Evolutionary conservation across 2,888 invertebrate species (phyloP).

Genomic region (Hipparchia semele): DNA sequence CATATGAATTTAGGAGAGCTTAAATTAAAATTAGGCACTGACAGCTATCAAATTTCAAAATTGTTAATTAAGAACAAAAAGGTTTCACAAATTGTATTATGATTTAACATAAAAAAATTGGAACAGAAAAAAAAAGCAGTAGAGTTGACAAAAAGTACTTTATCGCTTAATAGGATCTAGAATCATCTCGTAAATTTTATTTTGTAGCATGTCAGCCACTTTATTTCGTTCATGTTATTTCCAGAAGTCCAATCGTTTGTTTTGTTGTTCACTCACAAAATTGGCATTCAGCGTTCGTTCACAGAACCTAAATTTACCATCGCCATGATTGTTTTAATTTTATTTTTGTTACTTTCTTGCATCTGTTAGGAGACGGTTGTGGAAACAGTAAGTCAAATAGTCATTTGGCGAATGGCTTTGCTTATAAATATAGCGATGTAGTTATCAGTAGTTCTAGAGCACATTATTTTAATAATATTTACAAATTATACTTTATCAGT

Average conservation of each 20-base stretch:
- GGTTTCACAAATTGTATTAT: background rate
- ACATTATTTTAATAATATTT: slow-evolving; percentile 45
- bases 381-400: slow-evolving; percentile 82
- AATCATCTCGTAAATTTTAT: slow-evolving; percentile 38
- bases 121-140: slow-evolving; percentile 11
- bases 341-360: slow-evolving; percentile 80
- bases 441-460: slow-evolving; percentile 54
- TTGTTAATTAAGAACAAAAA: background rate
- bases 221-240: slow-evolving; percentile 37
- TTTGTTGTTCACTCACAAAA: slow-evolving; percentile 46
- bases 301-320: slow-evolving; percentile 57
- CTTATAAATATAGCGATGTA: slow-evolving; percentile 66
- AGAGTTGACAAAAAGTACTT: slow-evolving; percentile 18
- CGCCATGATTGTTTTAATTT: slow-evolving; percentile 74
- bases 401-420: slow-evolving; percentile 77
- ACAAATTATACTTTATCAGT: slow-evolving; percentile 46
- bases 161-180: slow-evolving; percentile 36
- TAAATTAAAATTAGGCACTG: background rate
- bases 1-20: background rate
- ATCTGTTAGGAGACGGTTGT: slow-evolving; percentile 83
- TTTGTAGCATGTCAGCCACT: slow-evolving; percentile 41
- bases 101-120: background rate
- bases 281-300: slow-evolving; percentile 54
- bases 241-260: slow-evolving; percentile 31
- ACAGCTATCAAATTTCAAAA: background rate